Conservation (phyloP, 2,113 vertebrate genomes). For the Lepidothrix coronata region DNA sequence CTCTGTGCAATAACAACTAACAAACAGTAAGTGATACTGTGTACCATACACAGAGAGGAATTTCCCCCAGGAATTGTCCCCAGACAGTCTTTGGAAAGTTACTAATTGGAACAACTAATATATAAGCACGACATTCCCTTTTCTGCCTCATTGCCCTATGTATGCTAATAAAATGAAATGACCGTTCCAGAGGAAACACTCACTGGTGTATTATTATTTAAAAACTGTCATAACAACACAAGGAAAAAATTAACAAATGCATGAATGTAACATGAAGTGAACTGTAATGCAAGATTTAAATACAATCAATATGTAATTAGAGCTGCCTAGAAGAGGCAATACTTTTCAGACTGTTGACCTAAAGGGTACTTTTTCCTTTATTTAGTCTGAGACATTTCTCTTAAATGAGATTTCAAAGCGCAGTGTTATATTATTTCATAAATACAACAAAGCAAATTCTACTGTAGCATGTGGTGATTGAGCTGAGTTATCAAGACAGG, state of each 20-base stretch:
- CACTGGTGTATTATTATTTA: not conserved
- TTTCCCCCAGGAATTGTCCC: not conserved
- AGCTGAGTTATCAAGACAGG: not conserved
- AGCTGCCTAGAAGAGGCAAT: not conserved
- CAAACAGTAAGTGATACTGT: not conserved
- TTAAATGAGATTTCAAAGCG: not conserved
- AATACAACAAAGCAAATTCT: not conserved
- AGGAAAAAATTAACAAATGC: not conserved
- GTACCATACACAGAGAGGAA: not conserved
- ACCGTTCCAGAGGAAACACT: not conserved
- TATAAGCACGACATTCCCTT: not conserved
- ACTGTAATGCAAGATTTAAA: not conserved
- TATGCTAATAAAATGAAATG: not conserved
- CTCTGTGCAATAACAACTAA: not conserved
- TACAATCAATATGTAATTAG: not conserved
- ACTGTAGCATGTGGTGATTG: not conserved
- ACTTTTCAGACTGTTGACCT: not conserved
- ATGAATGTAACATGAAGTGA: not conserved
- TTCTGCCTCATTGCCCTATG: not conserved
- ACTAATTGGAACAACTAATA: not conserved
- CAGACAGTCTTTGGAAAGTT: not conserved
- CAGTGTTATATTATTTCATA: not conserved
- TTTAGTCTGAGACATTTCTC: not conserved
- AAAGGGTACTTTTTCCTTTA: not conserved
- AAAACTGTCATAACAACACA: not conserved